These are phyloP conservation scores for Melanotaenia pygmaea DNA, from an alignment of 2,797 vertebrate genomes.

Conservation along the genomic window DNA sequence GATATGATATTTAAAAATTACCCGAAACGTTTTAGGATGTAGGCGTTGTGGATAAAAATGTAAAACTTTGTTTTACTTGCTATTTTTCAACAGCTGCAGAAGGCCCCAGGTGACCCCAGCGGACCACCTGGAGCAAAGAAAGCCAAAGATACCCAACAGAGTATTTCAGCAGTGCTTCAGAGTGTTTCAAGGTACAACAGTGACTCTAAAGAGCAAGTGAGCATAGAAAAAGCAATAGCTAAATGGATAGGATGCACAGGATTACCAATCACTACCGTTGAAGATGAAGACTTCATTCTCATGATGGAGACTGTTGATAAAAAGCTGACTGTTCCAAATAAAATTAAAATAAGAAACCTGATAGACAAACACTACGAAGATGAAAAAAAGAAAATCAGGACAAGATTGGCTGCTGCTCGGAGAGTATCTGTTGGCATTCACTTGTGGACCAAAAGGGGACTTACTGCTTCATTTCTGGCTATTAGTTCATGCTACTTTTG, in stretches of 20 bases:
- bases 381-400: slow-evolving; percentile 5
- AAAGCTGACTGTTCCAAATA: not conserved
- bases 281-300: not conserved
- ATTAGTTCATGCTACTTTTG: too few species aligned
- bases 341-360: not conserved
- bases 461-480: not conserved
- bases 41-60: too few species aligned
- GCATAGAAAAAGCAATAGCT: not conserved
- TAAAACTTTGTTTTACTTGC: too few species aligned
- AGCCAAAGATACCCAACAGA: too few species aligned
- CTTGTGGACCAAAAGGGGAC: not conserved
- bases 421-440: not conserved
- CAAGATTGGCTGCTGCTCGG: not conserved
- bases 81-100: too few species aligned
- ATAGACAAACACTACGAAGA: not conserved
- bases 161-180: not conserved
- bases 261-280: not conserved
- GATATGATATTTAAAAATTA: too few species aligned
- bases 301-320: not conserved
- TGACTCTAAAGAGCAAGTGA: not conserved
- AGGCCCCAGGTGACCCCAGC: too few species aligned
- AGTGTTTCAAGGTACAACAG: not conserved
- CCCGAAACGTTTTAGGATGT: too few species aligned
- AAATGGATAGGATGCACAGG: not conserved
- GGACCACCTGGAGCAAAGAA: too few species aligned